phyloP scores from a whole-genome alignment of 2,888 invertebrate genomes.

The Ophion ventricosus region DNA sequence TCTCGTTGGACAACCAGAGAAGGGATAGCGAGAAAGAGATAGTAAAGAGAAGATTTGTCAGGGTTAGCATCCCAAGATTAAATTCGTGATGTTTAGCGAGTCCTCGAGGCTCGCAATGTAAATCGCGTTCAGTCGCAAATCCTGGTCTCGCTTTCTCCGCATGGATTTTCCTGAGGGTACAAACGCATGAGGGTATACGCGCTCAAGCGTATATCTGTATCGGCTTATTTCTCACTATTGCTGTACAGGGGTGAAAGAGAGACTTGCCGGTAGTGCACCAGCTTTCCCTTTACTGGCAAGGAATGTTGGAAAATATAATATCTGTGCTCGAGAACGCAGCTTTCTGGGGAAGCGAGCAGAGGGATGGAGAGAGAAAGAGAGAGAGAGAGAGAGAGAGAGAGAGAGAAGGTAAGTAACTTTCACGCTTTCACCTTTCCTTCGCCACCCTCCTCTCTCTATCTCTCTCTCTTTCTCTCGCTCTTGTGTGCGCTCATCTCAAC shows the following conservation, averaged over 20 bases:
- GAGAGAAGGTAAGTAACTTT: conserved; percentile 47
- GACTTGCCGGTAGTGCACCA: conserved; percentile 24
- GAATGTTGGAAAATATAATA: conserved; percentile 61
- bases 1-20: conserved; percentile 15
- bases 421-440: conserved; percentile 29
- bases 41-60: conserved; percentile 29
- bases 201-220: background rate
- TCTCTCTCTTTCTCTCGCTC: conserved; percentile 9
- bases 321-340: conserved; percentile 46
- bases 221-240: background rate
- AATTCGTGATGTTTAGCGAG: conserved; percentile 63
- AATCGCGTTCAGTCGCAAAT: conserved; percentile 55
- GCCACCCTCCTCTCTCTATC: conserved; percentile 10
- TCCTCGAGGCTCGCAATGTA: conserved; percentile 58
- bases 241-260: conserved; percentile 30
- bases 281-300: conserved; percentile 43
- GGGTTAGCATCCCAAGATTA: conserved; percentile 56
- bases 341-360: conserved; percentile 10
- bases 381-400: conserved; percentile 6
- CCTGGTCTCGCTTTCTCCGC: conserved; percentile 38
- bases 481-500: conserved; percentile 4
- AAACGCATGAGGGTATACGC: conserved; percentile 40
- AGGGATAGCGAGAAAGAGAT: background rate
- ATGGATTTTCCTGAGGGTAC: conserved; percentile 41
- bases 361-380: conserved; percentile 28